Conservation (phyloP, 1,140 invertebrate species). For the Pseudachorutes palmiensis region DNA sequence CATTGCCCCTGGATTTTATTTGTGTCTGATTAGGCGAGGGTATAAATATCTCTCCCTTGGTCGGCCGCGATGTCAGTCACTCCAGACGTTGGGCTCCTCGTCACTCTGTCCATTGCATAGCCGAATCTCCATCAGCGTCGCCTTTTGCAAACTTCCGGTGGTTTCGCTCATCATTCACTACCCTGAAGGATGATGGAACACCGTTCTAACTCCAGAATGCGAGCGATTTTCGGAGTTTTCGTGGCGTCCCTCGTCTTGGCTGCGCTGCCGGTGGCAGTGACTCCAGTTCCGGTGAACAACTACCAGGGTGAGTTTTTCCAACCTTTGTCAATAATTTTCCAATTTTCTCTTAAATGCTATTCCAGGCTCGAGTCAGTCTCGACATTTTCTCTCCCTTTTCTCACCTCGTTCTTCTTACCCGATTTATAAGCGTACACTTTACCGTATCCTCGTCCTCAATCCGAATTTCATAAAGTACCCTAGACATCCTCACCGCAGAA, state of each 20-base stretch:
- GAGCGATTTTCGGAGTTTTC: not conserved
- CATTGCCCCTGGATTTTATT: too few species aligned
- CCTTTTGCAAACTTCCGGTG: not conserved
- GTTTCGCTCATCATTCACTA: not conserved
- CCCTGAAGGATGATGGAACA: not conserved
- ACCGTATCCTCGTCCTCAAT: not conserved
- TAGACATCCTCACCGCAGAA: not conserved
- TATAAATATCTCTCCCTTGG: not conserved
- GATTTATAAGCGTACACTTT: not conserved
- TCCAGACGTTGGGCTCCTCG: not conserved
- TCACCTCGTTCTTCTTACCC: not conserved
- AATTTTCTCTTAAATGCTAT: not conserved
- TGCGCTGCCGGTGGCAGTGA: not conserved
- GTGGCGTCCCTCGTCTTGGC: not conserved
- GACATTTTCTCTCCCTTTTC: not conserved
- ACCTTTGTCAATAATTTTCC: not conserved
- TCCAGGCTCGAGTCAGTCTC: not conserved
- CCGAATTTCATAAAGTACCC: not conserved
- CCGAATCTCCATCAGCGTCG: not conserved
- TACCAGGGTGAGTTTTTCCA: not conserved
- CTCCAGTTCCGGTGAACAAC: not conserved
- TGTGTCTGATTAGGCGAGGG: too few species aligned
- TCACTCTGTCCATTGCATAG: not conserved
- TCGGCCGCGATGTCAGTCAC: not conserved
- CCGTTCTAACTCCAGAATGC: not conserved